Base-by-base conservation (phyloP, 2,888 invertebrate genomes). In the Digitonthophagus gazella region DNA sequence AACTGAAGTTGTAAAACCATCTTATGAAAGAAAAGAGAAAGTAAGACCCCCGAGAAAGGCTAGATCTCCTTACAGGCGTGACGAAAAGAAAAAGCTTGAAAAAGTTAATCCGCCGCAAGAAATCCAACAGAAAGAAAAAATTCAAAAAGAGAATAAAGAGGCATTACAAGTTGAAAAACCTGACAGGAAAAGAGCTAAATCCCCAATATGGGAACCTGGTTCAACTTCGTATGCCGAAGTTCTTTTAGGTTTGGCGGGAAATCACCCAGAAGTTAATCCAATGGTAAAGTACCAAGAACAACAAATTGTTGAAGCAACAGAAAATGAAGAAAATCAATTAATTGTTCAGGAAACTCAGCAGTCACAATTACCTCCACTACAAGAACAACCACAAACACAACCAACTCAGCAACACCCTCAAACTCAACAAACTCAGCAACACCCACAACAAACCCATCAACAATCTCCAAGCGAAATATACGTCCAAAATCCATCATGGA, bases 191-290 rank as follows among this genome's bases (percentile, higher is more conserved):
- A 54, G 71, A 8, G 57, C 68, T 58, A 86, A 87, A 58, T 91
- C 91, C 80, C 91, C 92, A 14, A 88, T 90, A 79, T 93, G 92
- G 92, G 80, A 85, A 58, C 90, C 90, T 2, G 92, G 91, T 22
- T 89, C 89, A 18, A 88, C 91, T 64, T 89, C 92, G 63, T 94
- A 93, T 81, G 92, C 94, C 64, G 92, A 93, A 82, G 90, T 94
- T 72, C 86, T 93, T 71, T 87, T 89, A 75, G 92, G 93, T 5
- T 58, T 67, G 6, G 67, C 69, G 11, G 66, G 67, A 58, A 11
- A 54, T 18, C 8, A 15, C 56, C 61, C 16, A 57, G 15, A 57
- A 57, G 8, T n/a, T n/a, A n/a, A 44, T 44, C 8, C 3, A 8
- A 44, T 44, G 28, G 28, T 44, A 44, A 44, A 15, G 5, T 55